These are phyloP conservation scores for Varecia variegata DNA, from an alignment of 2,797 vertebrate genomes.

Conservation along the genomic window DNA sequence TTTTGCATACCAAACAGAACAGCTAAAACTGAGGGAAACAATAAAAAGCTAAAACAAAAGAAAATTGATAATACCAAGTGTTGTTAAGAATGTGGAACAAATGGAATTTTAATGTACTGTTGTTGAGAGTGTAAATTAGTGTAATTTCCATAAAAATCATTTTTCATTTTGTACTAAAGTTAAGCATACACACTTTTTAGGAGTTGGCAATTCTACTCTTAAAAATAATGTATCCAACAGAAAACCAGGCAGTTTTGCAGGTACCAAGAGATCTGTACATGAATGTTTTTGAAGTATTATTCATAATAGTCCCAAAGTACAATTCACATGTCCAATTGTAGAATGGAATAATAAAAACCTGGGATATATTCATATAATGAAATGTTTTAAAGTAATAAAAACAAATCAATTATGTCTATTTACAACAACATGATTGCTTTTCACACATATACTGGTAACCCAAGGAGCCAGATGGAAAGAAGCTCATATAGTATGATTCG, in stretches of 20 bases:
- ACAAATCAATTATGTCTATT: background rate
- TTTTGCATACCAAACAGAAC: background rate
- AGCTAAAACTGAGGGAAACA: background rate
- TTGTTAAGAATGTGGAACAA: background rate
- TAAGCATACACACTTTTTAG: background rate
- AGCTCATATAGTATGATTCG: background rate
- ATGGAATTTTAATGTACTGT: background rate
- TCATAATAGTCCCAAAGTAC: background rate
- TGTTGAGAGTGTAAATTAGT: background rate
- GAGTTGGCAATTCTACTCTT: background rate
- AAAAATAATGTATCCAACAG: background rate
- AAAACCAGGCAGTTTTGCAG: background rate
- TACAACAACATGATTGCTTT: background rate
- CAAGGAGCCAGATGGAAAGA: background rate
- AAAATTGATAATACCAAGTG: background rate
- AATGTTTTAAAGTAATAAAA: background rate
- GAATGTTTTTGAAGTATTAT: background rate
- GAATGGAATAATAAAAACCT: background rate
- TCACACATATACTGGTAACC: background rate
- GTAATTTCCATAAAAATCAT: background rate
- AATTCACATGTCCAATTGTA: background rate
- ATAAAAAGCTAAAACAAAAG: background rate
- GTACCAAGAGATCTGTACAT: background rate
- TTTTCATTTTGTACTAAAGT: background rate
- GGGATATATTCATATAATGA: background rate